A percentile compares a stretch with the other conserved stretches of the same genome.
Conservation (phyloP, 1,140 invertebrate species). For the Elymnias hypermnestra region DNA sequence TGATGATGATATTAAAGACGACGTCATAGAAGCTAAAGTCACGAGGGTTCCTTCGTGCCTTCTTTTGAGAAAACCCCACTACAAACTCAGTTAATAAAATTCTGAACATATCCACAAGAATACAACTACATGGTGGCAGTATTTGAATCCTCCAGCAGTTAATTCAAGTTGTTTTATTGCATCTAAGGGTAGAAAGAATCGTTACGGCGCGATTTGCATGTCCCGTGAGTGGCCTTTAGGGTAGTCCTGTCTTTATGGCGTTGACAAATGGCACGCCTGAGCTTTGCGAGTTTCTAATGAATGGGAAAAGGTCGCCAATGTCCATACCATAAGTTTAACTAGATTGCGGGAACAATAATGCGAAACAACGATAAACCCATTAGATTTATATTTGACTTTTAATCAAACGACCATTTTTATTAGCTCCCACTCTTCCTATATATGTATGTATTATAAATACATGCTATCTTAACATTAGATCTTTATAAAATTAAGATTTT, state of each 20-base stretch:
- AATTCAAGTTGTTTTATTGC: conserved; percentile 27
- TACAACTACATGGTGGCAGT: background rate
- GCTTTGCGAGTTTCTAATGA: conserved; percentile 24
- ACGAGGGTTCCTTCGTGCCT: too few species aligned
- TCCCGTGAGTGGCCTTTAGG: conserved; percentile 26
- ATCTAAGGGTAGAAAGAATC: conserved; percentile 37
- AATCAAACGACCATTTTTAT: too few species aligned
- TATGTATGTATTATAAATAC: too few species aligned
- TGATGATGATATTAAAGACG: too few species aligned
- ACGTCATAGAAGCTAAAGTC: too few species aligned
- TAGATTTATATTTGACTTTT: too few species aligned
- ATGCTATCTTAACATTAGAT: too few species aligned
- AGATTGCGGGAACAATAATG: conserved; percentile 3
- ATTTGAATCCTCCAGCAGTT: conserved; percentile 12
- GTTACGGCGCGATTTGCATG: conserved; percentile 50
- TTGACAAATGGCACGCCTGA: conserved; percentile 33
- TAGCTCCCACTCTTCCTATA: too few species aligned
- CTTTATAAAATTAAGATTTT: too few species aligned
- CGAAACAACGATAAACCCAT: background rate
- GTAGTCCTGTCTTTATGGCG: conserved; percentile 24
- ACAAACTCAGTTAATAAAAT: background rate
- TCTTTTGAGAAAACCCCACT: background rate
- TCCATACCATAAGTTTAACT: conserved; percentile 9
- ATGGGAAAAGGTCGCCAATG: conserved; percentile 19
- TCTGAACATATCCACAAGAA: conserved; percentile 3